Conservation (phyloP, 2,797 vertebrate species). For the Enoplosus armatus region DNA sequence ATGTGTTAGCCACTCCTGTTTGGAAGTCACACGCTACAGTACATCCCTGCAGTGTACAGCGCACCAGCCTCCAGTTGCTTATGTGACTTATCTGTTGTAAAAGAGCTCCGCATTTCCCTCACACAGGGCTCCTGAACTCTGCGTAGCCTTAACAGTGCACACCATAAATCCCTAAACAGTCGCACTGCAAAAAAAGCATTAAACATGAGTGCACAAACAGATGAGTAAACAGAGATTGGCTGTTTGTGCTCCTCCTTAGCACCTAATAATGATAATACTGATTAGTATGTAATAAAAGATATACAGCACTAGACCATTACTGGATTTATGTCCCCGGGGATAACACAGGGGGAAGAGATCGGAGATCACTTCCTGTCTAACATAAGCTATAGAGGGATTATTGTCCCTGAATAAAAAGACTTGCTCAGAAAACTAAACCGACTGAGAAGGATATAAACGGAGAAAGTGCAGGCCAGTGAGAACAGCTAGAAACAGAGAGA, state of each 20-base stretch:
- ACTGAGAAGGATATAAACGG: conserved; percentile 16
- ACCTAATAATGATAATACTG: conserved; percentile 56
- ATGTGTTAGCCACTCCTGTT: not conserved
- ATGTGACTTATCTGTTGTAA: conserved; percentile 33
- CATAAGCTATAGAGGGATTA: conserved; percentile 30
- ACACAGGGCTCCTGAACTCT: conserved; percentile 26
- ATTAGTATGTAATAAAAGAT: conserved; percentile 63
- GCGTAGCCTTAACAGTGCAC: conserved; percentile 16
- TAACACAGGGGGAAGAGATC: conserved; percentile 8
- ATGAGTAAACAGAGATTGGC: conserved; percentile 52
- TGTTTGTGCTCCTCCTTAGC: conserved; percentile 40
- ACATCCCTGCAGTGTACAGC: not conserved
- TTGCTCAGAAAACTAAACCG: conserved; percentile 36
- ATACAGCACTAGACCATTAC: conserved; percentile 48
- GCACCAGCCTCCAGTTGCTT: conserved; percentile 8
- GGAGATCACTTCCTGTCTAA: conserved; percentile 35
- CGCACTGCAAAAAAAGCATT: conserved; percentile 51
- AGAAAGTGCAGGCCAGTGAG: conserved; percentile 25
- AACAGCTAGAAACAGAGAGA: conserved; percentile 26
- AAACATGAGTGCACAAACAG: conserved; percentile 50
- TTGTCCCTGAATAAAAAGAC: conserved; percentile 6
- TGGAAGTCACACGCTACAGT: conserved; percentile 1
- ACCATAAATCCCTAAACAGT: conserved; percentile 58
- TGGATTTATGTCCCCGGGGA: conserved; percentile 38
- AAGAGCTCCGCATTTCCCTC: conserved; percentile 31